phyloP scores from a whole-genome alignment of 2,797 vertebrate genomes.

The Peromyscus nudipes region DNA sequence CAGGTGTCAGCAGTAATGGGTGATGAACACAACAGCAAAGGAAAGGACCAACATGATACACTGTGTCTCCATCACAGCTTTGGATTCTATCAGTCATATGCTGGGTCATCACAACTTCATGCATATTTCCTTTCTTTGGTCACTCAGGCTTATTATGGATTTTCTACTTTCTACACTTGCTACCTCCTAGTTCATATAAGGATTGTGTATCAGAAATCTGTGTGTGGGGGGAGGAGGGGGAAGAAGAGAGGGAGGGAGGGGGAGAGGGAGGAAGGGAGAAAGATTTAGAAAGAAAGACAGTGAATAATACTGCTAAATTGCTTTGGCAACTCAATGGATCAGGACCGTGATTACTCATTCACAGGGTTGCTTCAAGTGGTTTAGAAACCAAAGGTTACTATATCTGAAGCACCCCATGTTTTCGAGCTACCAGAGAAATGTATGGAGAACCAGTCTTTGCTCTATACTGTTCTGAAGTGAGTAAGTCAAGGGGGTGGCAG shows the following conservation, averaged over 20 bases:
- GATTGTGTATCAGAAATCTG: not conserved
- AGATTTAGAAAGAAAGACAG: not conserved
- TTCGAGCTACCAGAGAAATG: conserved; percentile 7
- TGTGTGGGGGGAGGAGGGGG: not conserved
- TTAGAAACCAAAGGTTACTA: not conserved
- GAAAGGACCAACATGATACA: not conserved
- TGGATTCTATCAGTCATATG: not conserved
- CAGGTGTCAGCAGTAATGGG: not conserved
- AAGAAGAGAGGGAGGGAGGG: too few relatives aligned
- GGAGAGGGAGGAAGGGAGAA: accelerated
- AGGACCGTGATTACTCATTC: not conserved
- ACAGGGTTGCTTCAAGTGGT: conserved; percentile 52
- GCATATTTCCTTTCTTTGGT: not conserved
- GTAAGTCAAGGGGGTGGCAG: not conserved
- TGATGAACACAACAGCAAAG: not conserved
- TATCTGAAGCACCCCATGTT: not conserved
- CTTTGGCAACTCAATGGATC: not conserved
- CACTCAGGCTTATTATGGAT: not conserved
- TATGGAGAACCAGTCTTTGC: not conserved
- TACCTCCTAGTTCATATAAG: not conserved
- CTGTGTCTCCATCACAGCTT: not conserved
- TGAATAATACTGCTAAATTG: not conserved
- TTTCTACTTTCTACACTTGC: not conserved
- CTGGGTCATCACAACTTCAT: not conserved
- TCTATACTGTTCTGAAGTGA: not conserved